phyloP scores from a whole-genome alignment of 2,113 vertebrate species.

The Sinocyclocheilus anshuiensis region DNA sequence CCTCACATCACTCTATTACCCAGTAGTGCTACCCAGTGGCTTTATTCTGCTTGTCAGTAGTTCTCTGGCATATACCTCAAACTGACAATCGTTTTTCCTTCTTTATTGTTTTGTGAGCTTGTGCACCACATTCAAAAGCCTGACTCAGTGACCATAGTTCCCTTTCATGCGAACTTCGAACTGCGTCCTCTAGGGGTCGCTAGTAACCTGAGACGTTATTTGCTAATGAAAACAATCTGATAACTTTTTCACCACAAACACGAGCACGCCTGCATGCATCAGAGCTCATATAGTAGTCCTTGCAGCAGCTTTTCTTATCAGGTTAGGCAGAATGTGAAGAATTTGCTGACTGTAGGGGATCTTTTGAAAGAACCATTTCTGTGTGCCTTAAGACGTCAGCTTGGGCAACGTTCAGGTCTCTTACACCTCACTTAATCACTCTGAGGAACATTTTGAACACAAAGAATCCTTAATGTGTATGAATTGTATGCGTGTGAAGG shows the following conservation, averaged over 20 bases:
- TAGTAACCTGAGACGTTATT: too few relatives aligned
- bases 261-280: neutral
- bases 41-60: neutral
- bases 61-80: neutral
- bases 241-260: conserved; percentile 10
- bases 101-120: neutral
- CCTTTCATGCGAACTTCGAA: too few relatives aligned
- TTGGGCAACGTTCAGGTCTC: neutral
- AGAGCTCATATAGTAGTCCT: conserved; percentile 1
- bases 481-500: neutral
- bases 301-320: conserved; percentile 30
- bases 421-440: neutral
- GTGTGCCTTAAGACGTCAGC: neutral
- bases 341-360: conserved; percentile 22
- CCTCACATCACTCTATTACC: neutral
- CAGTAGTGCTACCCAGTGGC: too few relatives aligned
- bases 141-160: conserved; percentile 8
- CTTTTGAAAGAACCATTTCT: neutral
- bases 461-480: neutral
- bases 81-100: conserved; percentile 1
- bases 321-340: conserved; percentile 14
- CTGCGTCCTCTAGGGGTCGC: too few relatives aligned
- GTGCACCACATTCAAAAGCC: neutral
- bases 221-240: conserved; percentile 31
- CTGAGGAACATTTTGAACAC: neutral